A percentile compares a stretch with the other conserved stretches of the same genome.
Evolutionary conservation across 2,113 vertebrate species (phyloP).

Genomic region (Lagopus muta): DNA sequence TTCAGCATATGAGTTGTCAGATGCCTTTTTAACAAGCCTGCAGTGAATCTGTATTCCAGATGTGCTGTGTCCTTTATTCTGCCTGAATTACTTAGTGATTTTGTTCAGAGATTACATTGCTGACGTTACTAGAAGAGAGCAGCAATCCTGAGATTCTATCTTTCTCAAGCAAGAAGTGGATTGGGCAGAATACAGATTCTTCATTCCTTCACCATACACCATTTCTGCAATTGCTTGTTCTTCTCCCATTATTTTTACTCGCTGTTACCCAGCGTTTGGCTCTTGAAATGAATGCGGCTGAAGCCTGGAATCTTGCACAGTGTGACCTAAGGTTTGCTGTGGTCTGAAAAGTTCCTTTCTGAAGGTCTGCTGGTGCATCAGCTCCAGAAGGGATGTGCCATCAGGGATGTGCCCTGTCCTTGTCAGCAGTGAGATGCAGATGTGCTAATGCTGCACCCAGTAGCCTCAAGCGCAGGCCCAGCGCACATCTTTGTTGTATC

Average conservation of each 20-base stretch:
- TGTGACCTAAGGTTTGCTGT: neutral
- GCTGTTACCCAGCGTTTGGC: neutral
- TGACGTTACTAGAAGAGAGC: neutral
- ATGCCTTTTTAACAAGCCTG: neutral
- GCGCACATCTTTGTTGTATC: neutral
- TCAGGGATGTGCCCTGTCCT: neutral
- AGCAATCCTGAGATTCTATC: neutral
- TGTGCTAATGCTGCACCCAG: neutral
- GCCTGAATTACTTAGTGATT: constrained; percentile 15
- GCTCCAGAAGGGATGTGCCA: neutral
- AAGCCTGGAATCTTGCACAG: neutral
- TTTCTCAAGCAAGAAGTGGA: neutral
- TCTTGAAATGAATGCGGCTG: neutral
- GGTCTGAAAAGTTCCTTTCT: neutral
- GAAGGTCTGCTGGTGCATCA: neutral
- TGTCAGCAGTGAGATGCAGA: neutral
- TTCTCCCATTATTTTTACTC: neutral
- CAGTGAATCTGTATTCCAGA: neutral
- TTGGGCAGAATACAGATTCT: neutral
- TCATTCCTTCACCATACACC: neutral
- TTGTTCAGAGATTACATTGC: neutral
- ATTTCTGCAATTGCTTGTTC: neutral
- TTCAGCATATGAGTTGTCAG: neutral
- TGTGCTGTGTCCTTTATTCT: neutral
- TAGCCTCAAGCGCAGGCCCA: too few species aligned